These are phyloP conservation scores for Masticophis lateralis DNA, from an alignment of 2,797 vertebrate genomes.

Conservation along the genomic window DNA sequence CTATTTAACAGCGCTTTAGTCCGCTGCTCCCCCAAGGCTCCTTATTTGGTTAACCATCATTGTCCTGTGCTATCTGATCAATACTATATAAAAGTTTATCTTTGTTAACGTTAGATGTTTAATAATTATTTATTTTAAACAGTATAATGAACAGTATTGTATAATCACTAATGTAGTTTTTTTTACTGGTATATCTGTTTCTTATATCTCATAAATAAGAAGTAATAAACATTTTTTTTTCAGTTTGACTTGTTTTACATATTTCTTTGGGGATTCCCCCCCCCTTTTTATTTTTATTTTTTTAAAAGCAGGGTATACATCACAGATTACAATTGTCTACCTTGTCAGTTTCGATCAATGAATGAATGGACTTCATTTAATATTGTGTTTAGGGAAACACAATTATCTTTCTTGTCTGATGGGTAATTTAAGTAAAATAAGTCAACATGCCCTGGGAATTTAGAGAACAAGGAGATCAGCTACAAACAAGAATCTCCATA, in stretches of 20 bases:
- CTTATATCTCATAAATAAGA: background rate
- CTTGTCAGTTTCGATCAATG: background rate
- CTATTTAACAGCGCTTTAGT: too few species aligned
- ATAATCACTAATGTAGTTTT: background rate
- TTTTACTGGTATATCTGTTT: background rate
- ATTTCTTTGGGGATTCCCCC: background rate
- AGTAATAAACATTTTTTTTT: background rate
- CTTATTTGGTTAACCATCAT: too few species aligned
- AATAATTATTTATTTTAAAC: background rate
- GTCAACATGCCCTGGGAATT: background rate
- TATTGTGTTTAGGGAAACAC: background rate
- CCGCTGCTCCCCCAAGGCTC: too few species aligned
- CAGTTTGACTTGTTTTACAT: background rate
- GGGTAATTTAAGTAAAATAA: background rate
- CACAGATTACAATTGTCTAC: background rate
- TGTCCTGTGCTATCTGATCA: background rate
- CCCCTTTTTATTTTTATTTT: background rate
- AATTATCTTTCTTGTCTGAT: background rate
- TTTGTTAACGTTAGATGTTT: background rate
- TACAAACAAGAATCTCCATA: background rate
- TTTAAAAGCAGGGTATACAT: background rate
- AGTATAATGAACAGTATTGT: background rate
- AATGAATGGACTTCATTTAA: background rate
- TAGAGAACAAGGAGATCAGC: background rate
- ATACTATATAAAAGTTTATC: background rate